Conservation (phyloP, 2,113 vertebrate genomes). For the Bostrychus sinensis region DNA sequence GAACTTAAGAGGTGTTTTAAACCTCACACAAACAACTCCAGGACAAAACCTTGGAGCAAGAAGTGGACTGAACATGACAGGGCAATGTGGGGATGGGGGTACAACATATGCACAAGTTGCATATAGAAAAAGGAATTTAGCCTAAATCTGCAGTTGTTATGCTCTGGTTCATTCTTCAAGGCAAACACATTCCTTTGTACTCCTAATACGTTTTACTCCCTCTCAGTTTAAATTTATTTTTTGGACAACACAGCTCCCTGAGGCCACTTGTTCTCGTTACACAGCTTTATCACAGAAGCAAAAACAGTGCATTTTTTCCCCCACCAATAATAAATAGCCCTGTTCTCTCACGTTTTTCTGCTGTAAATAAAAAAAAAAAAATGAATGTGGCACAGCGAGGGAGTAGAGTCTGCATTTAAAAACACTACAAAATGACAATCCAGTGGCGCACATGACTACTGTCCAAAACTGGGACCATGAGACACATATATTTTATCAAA, state of each 20-base stretch:
- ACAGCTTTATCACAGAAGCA: conserved; percentile 7
- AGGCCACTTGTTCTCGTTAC: conserved; percentile 15
- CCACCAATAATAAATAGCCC: conserved; percentile 8
- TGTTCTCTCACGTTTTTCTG: background rate
- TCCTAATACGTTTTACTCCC: conserved; percentile 19
- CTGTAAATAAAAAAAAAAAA: conserved; percentile 10
- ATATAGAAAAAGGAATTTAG: conserved; percentile 21
- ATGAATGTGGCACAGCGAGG: conserved; percentile 2
- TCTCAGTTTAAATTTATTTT: conserved; percentile 26
- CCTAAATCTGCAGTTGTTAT: conserved; percentile 6
- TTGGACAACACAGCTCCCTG: conserved; percentile 14
- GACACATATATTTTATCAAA: background rate
- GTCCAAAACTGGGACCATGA: conserved; percentile 8
- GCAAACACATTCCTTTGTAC: conserved; percentile 22
- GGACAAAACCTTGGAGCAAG: background rate
- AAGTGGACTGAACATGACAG: conserved; percentile 3
- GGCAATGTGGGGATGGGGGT: background rate
- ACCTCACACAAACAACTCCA: conserved; percentile 17
- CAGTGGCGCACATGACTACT: conserved; percentile 14
- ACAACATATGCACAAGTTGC: conserved; percentile 5
- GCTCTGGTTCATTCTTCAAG: conserved; percentile 8
- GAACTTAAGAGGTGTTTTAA: conserved; percentile 24
- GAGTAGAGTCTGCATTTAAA: conserved; percentile 10
- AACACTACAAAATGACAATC: conserved; percentile 24
- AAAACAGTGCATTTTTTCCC: conserved; percentile 4